phyloP scores from a whole-genome alignment of 2,797 vertebrate genomes.

The Scolopax rusticola region DNA sequence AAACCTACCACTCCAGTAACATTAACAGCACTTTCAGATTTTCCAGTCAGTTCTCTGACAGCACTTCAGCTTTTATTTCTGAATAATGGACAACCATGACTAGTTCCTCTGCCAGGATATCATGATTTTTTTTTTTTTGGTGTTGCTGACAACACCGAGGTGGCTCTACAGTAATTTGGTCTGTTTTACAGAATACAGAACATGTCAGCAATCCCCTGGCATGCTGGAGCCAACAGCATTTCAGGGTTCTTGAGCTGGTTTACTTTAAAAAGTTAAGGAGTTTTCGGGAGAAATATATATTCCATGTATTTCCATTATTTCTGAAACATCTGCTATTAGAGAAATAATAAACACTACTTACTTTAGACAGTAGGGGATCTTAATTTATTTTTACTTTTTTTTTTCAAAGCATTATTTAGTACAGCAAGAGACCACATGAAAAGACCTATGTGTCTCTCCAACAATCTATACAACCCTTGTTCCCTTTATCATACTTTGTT shows the following conservation, averaged over 20 bases:
- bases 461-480: neutral
- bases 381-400: neutral
- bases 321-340: neutral
- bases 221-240: neutral
- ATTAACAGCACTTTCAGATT: neutral
- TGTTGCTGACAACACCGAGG: neutral
- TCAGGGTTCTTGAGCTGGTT: neutral
- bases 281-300: neutral
- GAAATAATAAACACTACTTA: neutral
- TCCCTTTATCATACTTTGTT: neutral
- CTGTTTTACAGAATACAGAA: neutral
- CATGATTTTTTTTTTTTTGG: neutral
- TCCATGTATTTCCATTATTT: neutral
- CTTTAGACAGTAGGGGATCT: neutral
- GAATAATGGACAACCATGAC: accelerated
- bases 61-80: neutral
- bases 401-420: neutral
- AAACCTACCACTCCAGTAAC: neutral
- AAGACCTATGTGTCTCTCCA: neutral
- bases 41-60: neutral
- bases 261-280: neutral
- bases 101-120: neutral
- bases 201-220: neutral
- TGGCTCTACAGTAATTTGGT: neutral
- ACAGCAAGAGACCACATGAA: neutral